Evolutionary conservation across 2,113 vertebrate species (phyloP), one percentile per base, ranked within the genome.

Genomic region (Synodontis membranacea): DNA sequence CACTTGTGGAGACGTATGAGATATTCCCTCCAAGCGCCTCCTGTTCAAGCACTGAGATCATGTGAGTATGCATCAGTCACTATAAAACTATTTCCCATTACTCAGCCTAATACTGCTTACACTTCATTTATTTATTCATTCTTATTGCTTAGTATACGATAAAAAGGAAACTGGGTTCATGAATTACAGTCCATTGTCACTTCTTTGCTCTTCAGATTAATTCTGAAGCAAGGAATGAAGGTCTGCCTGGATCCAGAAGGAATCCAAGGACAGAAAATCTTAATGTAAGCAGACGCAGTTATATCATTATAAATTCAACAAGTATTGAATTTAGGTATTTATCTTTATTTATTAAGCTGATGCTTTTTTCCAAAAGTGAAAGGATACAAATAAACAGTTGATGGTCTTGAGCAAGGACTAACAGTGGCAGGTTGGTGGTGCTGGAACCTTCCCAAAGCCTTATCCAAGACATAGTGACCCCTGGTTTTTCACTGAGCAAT

Each of bases 11-110:
- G 58, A 39, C 0, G 6, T n/a, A 72, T 39, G 8, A 58, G n/a
- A 1, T 62, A 4, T 85, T 86, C 42, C 54, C 5, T 50, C 79
- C 87, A 54, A 90, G 82, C 42, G 1, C 70, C 21, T 87, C 86
- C 54, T 90, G 87, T 84, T 58, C 80, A 64, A 85, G 80, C 54
- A 79, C 70, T 12, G 87, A 90, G 80, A 80, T 90, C 28, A 6
- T 90, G 89, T 90, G 58, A 85, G 89, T 85, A 80, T 34, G 28
- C 39, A 42, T 39, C 31, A 54, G 23, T 62, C 8, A 54, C 25
- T 48, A n/a, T 37, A 52, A 10, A 62, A 19, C 17, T 74, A 68
- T n/a, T 60, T 19, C 5, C 1, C 8, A 8, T 58, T 31, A 23
- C 19, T 58, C 50, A 39, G 2, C 58, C 21, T 80, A 80, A 52